These are phyloP conservation scores for Drosophila chauvacae DNA, from an alignment of 1,140 invertebrate species.

Conservation along the genomic window DNA sequence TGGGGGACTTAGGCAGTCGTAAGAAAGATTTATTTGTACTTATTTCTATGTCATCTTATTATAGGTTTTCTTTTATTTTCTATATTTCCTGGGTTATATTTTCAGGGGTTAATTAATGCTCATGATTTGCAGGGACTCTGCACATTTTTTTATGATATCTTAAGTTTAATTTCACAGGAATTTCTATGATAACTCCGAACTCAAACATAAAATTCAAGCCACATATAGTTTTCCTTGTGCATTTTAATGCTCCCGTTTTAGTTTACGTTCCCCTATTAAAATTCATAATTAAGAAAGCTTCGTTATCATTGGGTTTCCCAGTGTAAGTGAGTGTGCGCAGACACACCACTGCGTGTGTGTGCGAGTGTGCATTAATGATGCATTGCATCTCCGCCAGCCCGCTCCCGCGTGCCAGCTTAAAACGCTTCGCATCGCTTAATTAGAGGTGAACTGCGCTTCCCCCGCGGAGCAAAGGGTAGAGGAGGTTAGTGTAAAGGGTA, in stretches of 20 bases:
- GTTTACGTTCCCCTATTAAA: not conserved
- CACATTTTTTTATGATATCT: not conserved
- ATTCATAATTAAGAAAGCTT: conserved; percentile 2
- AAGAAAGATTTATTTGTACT: not conserved
- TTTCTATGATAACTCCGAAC: not conserved
- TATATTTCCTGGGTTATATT: not conserved
- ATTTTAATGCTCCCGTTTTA: conserved; percentile 1
- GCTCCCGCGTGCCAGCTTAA: conserved; percentile 40
- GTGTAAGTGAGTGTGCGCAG: not conserved
- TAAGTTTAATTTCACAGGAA: no score
- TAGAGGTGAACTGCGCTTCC: conserved; percentile 52
- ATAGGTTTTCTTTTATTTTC: not conserved
- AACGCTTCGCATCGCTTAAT: conserved; percentile 67
- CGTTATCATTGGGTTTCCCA: conserved; percentile 3
- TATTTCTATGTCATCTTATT: not conserved
- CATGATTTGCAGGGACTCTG: not conserved
- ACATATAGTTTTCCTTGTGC: conserved; percentile 1
- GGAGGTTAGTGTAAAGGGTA: not conserved
- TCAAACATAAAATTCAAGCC: not conserved
- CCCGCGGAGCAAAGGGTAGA: not conserved
- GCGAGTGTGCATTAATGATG: conserved; percentile 74
- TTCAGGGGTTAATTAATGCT: not conserved
- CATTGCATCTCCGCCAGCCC: conserved; percentile 46
- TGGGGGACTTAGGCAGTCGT: not conserved
- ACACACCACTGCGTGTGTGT: conserved; percentile 6